Evolutionary conservation across 2,797 vertebrate species (phyloP), one percentile per base, ranked within the genome.

Genomic region (Mormyrus proboscirostris): DNA sequence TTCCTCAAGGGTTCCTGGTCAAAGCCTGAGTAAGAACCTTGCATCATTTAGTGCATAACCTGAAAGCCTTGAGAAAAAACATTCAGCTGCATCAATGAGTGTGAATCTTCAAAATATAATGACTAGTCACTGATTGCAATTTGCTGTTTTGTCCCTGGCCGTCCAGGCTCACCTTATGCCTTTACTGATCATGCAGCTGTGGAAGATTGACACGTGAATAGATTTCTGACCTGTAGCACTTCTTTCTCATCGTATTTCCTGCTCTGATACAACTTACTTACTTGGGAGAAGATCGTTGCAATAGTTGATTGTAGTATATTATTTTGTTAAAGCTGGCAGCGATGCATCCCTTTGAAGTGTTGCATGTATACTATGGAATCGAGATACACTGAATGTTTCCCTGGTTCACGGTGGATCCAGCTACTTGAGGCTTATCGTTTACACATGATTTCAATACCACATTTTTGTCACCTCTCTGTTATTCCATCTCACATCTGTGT

Each of bases 401-500:
- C 38, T 62, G 53, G n/a, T 83, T 84, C n/a, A 29, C 8, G 44
- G 19, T 89, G 19, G 51, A 47, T 59, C 53, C 51, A 83, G 76
- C 76, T 83, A 84, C 86, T 41, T 82, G 87, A 89, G 87, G 51
- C 89, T 93, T 93, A 91, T 93, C 93, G 90, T 89, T 90, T 91
- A 91, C 91, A 87, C 90, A 65, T 87, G 53, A 88, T 59, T 57
- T 0, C 65, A 90, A 92, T 93, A 92, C 92, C 93, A 94, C 14
- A 92, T 90, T 93, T 93, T 91, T 94, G 91, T 93, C 93, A 91
- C 92, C 92, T 93, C 90, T 86, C 90, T 55, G 91, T 91, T 92
- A 92, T 93, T 94, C 92, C 91, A 90, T 94, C 91, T 86, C 93
- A 94, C 89, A 55, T 93, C 91, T 92, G 88, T 92, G 91, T 90